Percentiles rank a stretch among this genome's conserved stretches.
Conservation (phyloP, 2,113 vertebrate species). For the Maccullochella peelii region DNA sequence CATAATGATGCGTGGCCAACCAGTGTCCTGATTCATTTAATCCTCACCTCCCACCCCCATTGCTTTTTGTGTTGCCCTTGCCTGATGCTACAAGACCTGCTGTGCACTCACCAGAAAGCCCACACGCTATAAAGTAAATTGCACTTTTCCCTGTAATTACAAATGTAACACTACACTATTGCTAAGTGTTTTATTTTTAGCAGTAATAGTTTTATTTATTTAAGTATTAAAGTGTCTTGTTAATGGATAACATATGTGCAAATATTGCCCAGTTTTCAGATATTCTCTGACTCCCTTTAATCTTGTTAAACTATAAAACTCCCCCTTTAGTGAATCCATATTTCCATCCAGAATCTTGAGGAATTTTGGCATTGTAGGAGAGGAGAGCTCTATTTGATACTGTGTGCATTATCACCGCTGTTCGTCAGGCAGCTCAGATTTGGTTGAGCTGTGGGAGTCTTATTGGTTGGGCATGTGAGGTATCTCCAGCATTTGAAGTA, state of each 20-base stretch:
- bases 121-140: slow-evolving; percentile 19
- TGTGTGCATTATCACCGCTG: neutral
- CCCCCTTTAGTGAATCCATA: neutral
- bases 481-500: slow-evolving; percentile 17
- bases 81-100: slow-evolving; percentile 8
- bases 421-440: slow-evolving; percentile 14
- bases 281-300: neutral
- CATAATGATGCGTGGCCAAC: slow-evolving; percentile 55
- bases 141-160: slow-evolving; percentile 24
- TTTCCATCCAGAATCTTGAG: neutral
- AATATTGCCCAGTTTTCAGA: neutral
- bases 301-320: slow-evolving; percentile 25
- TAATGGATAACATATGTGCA: neutral
- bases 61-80: slow-evolving; percentile 20
- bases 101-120: slow-evolving; percentile 10
- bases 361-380: neutral
- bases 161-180: neutral
- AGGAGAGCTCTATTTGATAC: neutral
- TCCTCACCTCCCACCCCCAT: slow-evolving; percentile 33
- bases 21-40: slow-evolving; percentile 46
- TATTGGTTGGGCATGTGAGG: neutral
- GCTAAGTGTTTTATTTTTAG: slow-evolving; percentile 14
- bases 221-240: neutral
- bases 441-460: slow-evolving; percentile 12
- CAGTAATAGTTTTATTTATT: neutral